Conservation (phyloP, 2,888 invertebrate species). For the Petrophora chlorosata region DNA sequence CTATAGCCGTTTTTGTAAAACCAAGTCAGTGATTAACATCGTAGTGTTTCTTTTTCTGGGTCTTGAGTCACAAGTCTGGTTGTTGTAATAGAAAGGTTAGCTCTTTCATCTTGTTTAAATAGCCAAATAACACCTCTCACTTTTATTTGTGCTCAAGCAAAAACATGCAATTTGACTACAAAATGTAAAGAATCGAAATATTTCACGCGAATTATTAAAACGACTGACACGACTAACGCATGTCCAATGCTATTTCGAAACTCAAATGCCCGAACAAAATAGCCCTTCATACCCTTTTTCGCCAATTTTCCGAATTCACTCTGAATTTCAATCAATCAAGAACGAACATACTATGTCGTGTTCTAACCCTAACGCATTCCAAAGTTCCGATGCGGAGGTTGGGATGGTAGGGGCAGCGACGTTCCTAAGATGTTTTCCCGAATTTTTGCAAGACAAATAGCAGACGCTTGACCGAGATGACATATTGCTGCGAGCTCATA, state of each 20-base stretch:
- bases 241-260: constrained; percentile 9
- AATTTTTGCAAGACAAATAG: constrained; percentile 81
- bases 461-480: constrained; percentile 75
- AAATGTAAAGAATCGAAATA: no score
- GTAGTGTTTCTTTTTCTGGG: no score
- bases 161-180: no score
- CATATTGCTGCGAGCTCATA: constrained; percentile 71
- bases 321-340: constrained; percentile 37
- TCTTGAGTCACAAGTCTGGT: no score
- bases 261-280: constrained; percentile 8
- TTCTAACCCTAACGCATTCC: constrained; percentile 53
- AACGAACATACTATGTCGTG: constrained; percentile 15
- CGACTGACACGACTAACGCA: constrained; percentile 11
- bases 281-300: constrained; percentile 26
- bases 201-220: no score
- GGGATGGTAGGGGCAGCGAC: constrained; percentile 42
- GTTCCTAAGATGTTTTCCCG: constrained; percentile 70
- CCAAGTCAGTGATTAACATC: no score
- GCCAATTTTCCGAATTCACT: constrained; percentile 20
- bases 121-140: no score
- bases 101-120: no score
- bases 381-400: not conserved
- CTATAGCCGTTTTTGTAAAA: constrained; percentile 4
- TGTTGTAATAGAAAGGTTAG: no score
- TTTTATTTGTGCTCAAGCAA: no score